Base-by-base conservation (phyloP, 2,888 invertebrate genomes). In the Acanthoscelides obtectus region DNA sequence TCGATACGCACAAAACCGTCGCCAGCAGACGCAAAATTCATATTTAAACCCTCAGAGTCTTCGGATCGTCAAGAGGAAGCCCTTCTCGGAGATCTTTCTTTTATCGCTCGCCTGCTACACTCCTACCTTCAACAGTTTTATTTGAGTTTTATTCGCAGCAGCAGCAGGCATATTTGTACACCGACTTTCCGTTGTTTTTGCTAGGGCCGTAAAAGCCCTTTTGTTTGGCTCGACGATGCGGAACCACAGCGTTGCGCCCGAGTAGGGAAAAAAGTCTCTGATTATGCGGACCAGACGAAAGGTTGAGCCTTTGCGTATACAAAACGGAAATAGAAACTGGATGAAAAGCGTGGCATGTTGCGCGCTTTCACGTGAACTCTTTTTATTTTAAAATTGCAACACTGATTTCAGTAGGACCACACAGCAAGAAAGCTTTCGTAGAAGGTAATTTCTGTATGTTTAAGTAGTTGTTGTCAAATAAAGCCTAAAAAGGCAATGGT, bases 81-180 rank as follows among this genome's bases (percentile, higher is more conserved):
- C 45, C 6, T 12, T 6, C 67, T 71, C 70, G 72, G 72, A 73
- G 72, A 73, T 75, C 74, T 75, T 75, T 68, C 73, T 73, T 74
- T 74, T 73, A 74, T 73, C 73, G 73, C 45, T 45, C 45, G 45
- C 45, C 45, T 12, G 5, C 69, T 71, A 68, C 69, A 71, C 64
- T 72, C 71, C 69, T 71, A 68, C 69, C 72, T 66, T 72, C 71
- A 70, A 72, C 71, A 69, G 75, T 74, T 75, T 75, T 75, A 75
- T 74, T 75, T 70, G 73, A 72, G 71, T 73, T 75, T 73, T 75
- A 75, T 75, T 73, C 73, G 71, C 72, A 70, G 45, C 45, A 17
- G 25, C 3, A 25, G 73, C 71, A 73, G 72, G 71, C 72, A 72
- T 74, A 75, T 74, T 74, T 74, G 73, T 74, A 70, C 69, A 71